Evolutionary conservation across 2,797 vertebrate species (phyloP).

Genomic region (Macropodus opercularis): DNA sequence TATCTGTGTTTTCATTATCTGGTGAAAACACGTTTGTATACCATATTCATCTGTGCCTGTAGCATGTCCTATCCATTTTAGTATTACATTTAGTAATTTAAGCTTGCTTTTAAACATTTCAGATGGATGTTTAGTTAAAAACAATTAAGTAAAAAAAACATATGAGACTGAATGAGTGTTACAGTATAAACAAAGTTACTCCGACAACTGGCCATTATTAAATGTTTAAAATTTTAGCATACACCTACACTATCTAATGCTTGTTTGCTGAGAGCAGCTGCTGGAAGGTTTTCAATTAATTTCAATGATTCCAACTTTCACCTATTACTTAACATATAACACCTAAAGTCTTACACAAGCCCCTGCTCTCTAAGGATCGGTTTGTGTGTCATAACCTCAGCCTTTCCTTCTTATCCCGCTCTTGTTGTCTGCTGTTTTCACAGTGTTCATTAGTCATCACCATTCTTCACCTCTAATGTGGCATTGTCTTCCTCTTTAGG

Average conservation of each 20-base stretch:
- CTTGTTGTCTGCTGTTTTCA: background rate
- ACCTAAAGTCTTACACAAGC: no score
- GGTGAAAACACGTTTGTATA: background rate
- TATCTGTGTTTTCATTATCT: conserved; percentile 10
- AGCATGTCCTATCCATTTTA: background rate
- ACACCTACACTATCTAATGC: background rate
- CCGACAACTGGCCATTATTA: conserved; percentile 7
- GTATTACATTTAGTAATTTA: background rate
- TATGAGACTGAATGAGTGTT: background rate
- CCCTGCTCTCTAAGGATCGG: no score
- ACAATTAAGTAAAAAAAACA: conserved; percentile 19
- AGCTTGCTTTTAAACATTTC: background rate
- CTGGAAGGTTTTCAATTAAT: no score
- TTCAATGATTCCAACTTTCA: no score
- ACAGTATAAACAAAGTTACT: conserved; percentile 7
- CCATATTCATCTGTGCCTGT: conserved; percentile 3
- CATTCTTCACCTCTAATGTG: conserved; percentile 16
- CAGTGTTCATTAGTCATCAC: conserved; percentile 26
- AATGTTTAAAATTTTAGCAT: no score
- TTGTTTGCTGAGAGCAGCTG: conserved; percentile 8
- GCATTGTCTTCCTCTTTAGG: conserved; percentile 9
- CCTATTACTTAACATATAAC: background rate
- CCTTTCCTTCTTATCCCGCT: conserved; percentile 5
- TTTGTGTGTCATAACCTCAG: conserved; percentile 22
- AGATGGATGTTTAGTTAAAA: conserved; percentile 14